A percentile compares a stretch with the other conserved stretches of the same genome.
phyloP scores from a whole-genome alignment of 1,140 invertebrate species.

The Trichogramma pretiosum region DNA sequence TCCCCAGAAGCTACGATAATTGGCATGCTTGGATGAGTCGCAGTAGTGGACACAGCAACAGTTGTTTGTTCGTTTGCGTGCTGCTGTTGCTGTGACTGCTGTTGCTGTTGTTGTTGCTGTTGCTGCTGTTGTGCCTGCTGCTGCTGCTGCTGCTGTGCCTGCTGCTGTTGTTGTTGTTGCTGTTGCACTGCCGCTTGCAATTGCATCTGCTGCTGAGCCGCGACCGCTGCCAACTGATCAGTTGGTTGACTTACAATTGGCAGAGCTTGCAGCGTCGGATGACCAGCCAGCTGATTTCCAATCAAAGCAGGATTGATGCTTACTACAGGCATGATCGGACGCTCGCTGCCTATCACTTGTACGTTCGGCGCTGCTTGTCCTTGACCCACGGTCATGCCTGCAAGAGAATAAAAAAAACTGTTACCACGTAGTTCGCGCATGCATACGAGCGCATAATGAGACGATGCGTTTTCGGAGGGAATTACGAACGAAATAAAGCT shows the following conservation, averaged over 20 bases:
- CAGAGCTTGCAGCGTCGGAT: conserved; percentile 30
- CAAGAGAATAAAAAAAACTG: no score
- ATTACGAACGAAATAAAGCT: no score
- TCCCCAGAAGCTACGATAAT: conserved; percentile 10
- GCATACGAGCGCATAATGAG: no score
- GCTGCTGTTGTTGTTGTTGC: conserved; percentile 27
- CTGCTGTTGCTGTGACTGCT: conserved; percentile 9
- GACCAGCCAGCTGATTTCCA: conserved; percentile 37
- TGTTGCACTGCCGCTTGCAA: conserved; percentile 30
- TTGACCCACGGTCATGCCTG: conserved; percentile 42
- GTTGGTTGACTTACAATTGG: conserved; percentile 30
- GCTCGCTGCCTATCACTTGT: conserved; percentile 40
- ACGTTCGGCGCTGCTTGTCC: conserved; percentile 34
- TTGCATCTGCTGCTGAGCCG: conserved; percentile 28
- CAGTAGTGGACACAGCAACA: conserved; percentile 8
- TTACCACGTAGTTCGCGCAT: no score
- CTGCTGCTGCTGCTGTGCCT: no score
- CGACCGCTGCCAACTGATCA: conserved; percentile 24
- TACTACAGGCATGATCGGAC: conserved; percentile 50
- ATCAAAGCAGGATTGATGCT: conserved; percentile 41
- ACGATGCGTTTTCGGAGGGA: no score
- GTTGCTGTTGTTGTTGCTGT: conserved; percentile 22
- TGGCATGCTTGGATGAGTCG: conserved; percentile 20
- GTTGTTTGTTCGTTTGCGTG: conserved; percentile 16
- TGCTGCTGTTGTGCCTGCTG: no score